phyloP scores from a whole-genome alignment of 1,140 invertebrate genomes.

The Trachymyrmex septentrionalis region DNA sequence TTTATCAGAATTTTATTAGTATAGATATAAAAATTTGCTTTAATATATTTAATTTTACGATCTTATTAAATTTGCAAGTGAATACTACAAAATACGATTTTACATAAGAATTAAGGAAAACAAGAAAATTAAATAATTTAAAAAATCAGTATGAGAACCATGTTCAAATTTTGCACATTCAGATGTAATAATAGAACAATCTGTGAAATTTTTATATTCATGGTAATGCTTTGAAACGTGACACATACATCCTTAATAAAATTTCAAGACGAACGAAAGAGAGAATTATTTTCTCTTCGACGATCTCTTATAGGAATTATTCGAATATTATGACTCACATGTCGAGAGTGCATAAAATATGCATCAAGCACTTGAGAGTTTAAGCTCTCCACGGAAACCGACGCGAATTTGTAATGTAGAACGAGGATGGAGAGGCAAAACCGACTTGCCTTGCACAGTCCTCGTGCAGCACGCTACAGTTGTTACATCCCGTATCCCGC shows the following conservation, averaged over 20 bases:
- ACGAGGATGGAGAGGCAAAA: constrained; percentile 11
- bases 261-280: not conserved
- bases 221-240: no score
- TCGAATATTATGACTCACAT: constrained; percentile 16
- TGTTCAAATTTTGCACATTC: no score
- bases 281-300: not conserved
- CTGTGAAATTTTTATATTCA: no score
- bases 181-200: no score
- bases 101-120: no score
- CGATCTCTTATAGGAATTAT: constrained; percentile 17
- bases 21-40: no score
- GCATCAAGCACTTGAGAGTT: constrained; percentile 18
- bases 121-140: no score
- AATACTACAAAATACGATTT: no score
- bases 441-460: constrained; percentile 18
- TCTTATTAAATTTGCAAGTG: no score
- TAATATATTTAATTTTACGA: no score
- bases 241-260: not conserved
- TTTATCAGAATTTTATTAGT: no score
- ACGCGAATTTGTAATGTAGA: constrained; percentile 43
- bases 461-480: not conserved
- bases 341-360: constrained; percentile 42
- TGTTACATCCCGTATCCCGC: not conserved
- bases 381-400: constrained; percentile 10
- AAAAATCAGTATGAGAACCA: no score